Evolutionary conservation across 30 jellyfish, hydroid and myxozoan genomes (phyloP).

Genomic region (Turritopsis rubra): DNA sequence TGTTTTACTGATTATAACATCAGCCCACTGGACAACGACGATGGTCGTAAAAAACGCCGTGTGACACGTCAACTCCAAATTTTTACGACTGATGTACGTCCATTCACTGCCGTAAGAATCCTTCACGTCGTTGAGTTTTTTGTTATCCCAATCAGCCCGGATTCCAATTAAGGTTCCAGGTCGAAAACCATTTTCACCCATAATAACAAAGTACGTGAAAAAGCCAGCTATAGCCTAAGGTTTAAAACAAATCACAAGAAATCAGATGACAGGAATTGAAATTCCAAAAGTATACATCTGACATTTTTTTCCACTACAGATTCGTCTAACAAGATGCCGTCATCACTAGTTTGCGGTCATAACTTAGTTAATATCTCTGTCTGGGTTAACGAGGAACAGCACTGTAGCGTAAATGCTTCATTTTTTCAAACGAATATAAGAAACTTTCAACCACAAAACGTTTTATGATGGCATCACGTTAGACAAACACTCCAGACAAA

Average conservation of each 20-base stretch:
- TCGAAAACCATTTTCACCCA: slow-evolving; percentile 94
- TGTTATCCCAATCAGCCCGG: slow-evolving; percentile 74
- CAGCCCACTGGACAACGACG: slow-evolving; percentile 99
- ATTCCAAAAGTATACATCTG: background rate
- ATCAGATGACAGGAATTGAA: background rate
- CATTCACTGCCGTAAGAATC: slow-evolving; percentile 96
- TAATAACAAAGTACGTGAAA: slow-evolving; percentile 88
- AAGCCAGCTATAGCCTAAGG: slow-evolving; percentile 91
- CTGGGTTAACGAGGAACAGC: too few species aligned
- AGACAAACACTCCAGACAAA: too few species aligned
- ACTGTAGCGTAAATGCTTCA: too few species aligned
- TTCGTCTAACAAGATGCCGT: too few species aligned
- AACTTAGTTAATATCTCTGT: too few species aligned
- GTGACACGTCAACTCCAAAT: slow-evolving; percentile 96
- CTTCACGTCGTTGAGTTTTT: slow-evolving; percentile 21
- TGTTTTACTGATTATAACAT: slow-evolving; percentile 89
- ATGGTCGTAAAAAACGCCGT: slow-evolving; percentile 96
- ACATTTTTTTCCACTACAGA: background rate
- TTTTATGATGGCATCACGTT: too few species aligned
- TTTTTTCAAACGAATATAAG: too few species aligned
- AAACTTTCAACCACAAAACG: too few species aligned
- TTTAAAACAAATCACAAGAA: background rate
- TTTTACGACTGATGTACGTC: slow-evolving; percentile 88
- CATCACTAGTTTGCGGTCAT: too few species aligned
- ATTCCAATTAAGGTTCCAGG: slow-evolving; percentile 64